These are phyloP conservation scores for Reticulitermes speratus DNA, from an alignment of 1,140 invertebrate species.

Conservation along the genomic window DNA sequence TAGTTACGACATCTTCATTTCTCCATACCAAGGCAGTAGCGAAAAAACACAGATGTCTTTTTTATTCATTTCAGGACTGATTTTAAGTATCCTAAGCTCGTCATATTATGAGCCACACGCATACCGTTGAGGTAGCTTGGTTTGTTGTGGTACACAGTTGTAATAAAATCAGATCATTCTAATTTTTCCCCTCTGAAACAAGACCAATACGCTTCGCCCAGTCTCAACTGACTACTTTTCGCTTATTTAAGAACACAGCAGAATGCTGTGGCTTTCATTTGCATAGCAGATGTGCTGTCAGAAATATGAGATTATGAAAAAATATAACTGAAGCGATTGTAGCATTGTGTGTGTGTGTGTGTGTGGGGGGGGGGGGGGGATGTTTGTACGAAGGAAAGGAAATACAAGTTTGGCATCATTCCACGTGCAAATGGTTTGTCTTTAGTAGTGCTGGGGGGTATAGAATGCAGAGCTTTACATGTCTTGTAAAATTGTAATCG, in stretches of 20 bases:
- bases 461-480: not conserved
- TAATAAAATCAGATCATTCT: not conserved
- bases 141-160: not conserved
- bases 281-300: not conserved
- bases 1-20: not conserved
- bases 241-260: not conserved
- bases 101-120: no score
- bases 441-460: not conserved
- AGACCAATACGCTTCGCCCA: not conserved
- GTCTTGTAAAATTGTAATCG: not conserved
- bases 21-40: not conserved
- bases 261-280: conserved; percentile 11
- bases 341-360: no score
- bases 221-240: not conserved
- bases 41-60: not conserved
- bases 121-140: not conserved
- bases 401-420: conserved; percentile 15
- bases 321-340: not conserved
- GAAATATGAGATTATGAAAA: conserved; percentile 1
- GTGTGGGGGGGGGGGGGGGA: not conserved
- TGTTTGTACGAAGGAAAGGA: not conserved
- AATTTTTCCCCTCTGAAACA: not conserved
- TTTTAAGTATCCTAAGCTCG: not conserved
- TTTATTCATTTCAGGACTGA: not conserved
- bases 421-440: not conserved